Evolutionary conservation across 30 jellyfish, hydroid and myxozoan genomes (phyloP).

Genomic region (Rhopilema esculentum): DNA sequence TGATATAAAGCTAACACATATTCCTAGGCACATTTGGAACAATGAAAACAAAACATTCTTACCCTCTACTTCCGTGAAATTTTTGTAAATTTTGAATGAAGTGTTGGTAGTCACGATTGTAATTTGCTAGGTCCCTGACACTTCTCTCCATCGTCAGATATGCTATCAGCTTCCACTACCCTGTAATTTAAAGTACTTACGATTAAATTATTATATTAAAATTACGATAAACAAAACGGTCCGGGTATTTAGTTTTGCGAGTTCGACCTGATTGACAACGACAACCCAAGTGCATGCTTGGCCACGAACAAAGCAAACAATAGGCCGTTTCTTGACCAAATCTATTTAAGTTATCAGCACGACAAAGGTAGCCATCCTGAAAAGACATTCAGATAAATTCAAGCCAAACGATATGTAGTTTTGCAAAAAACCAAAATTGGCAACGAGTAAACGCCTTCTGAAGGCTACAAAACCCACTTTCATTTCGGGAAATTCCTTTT

Average conservation of each 20-base stretch:
- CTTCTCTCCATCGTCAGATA: slow-evolving; percentile 34
- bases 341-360: background rate
- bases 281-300: slow-evolving; percentile 33
- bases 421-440: background rate
- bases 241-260: background rate
- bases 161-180: background rate
- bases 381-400: background rate
- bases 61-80: slow-evolving; percentile 95
- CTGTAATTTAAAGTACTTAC: background rate
- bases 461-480: background rate
- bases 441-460: background rate
- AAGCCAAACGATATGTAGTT: background rate
- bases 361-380: background rate
- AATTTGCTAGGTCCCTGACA: slow-evolving; percentile 47
- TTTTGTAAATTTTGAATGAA: slow-evolving; percentile 87
- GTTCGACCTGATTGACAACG: background rate
- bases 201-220: too few species aligned
- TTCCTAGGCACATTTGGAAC: too few species aligned
- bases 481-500: background rate
- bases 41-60: slow-evolving; percentile 3
- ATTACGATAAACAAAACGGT: background rate
- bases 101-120: slow-evolving; percentile 74
- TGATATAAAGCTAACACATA: background rate
- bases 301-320: slow-evolving; percentile 23
- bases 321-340: slow-evolving; percentile 27